Conservation (phyloP, 2,797 vertebrate genomes). For the Yasuhikotakia modesta region DNA sequence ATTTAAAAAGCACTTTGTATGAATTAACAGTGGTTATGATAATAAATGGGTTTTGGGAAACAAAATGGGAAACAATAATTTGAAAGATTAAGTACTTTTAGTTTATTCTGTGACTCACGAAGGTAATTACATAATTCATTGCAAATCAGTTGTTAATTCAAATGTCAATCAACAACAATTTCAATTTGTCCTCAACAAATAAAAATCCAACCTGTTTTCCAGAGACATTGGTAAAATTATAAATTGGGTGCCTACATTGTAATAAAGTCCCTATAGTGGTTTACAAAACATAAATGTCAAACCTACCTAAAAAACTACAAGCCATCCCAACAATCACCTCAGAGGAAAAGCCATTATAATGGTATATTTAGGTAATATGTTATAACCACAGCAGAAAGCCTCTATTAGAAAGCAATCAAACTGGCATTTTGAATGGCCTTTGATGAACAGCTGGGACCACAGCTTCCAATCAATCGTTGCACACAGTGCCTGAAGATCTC, state of each 20-base stretch:
- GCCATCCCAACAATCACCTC: slow-evolving; percentile 27
- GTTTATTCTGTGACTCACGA: too few relatives aligned
- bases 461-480: slow-evolving; percentile 27
- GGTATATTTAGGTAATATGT: slow-evolving; percentile 56
- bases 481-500: slow-evolving; percentile 7
- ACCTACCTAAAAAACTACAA: not conserved
- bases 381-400: slow-evolving; percentile 55
- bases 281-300: too few relatives aligned
- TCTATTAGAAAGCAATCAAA: slow-evolving; percentile 63
- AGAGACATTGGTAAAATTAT: not conserved
- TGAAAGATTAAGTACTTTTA: too few relatives aligned
- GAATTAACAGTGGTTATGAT: too few relatives aligned
- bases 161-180: too few relatives aligned
- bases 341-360: slow-evolving; percentile 6
- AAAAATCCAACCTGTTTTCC: not conserved
- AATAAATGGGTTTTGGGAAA: too few relatives aligned
- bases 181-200: too few relatives aligned
- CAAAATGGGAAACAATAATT: too few relatives aligned
- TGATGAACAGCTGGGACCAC: slow-evolving; percentile 40
- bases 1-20: too few relatives aligned
- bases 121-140: too few relatives aligned
- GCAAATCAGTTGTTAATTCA: too few relatives aligned
- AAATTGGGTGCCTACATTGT: not conserved
- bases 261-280: too few relatives aligned
- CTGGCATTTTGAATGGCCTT: slow-evolving; percentile 51